Base-by-base conservation (phyloP, 2,797 vertebrate genomes). In the Rhodeus uyekii region DNA sequence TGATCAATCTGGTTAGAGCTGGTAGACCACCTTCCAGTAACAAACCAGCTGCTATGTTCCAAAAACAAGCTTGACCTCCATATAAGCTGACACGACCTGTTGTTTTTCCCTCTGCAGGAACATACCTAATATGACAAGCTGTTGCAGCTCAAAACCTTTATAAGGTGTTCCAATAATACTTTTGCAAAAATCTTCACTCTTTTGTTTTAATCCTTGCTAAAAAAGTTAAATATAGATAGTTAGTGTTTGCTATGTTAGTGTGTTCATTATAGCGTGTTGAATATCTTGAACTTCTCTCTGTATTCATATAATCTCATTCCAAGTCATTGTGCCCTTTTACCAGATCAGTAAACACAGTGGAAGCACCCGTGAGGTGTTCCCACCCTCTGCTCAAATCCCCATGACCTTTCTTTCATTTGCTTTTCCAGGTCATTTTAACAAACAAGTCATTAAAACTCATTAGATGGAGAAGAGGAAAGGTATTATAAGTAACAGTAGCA, bases 321-420 rank as follows among this genome's bases (percentile, higher is more conserved):
- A 8, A 64, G 75, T 78, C 76, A 84, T 12, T 24, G 16, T 84
- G 83, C 65, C 82, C 82, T 83, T 75, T 83, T 50, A 69, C 32
- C 61, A 46, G 42, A 74, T 78, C 42, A 68, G 71, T 50, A 80
- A 68, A 84, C 38, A 76, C 10, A 36, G 60, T 27, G 44, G 77
- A 84, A 61, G 29, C 75, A 87, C 29, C 71, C 29, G 44, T 63
- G 71, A 84, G 67, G 24, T 55, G 74, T 38, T 50, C 36, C 32
- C 36, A 39, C 24, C 67, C 60, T 50, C 38, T 36, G 8, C 77
- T 73, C 53, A 65, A 76, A 67, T 34, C 76, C 72, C 67, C 18
- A 64, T 87, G 83, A 86, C 80, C 76, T 87, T 87, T 89, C 80
- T 81, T 42, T 84, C 42, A 63, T 55, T 85, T 67, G 34, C 71